Conservation (phyloP, 2,797 vertebrate genomes). For the Poecilia velifera region DNA sequence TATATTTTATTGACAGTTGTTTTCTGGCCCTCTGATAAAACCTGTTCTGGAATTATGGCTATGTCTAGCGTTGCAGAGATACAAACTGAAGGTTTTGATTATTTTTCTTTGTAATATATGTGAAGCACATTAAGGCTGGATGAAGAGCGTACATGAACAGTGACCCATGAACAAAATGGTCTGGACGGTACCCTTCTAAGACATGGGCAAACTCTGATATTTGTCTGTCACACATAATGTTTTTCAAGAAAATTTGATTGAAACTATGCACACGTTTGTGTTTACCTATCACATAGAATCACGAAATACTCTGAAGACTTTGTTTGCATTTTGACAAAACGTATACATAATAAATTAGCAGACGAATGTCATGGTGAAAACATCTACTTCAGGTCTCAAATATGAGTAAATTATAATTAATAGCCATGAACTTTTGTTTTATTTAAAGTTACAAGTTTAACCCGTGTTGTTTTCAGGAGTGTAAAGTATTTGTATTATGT, state of each 20-base stretch:
- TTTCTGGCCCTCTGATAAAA: neutral
- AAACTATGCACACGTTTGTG: neutral
- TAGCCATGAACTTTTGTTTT: neutral
- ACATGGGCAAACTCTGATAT: too few species aligned
- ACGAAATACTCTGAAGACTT: neutral
- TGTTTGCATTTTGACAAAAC: neutral
- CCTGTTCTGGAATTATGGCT: neutral
- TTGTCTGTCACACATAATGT: too few species aligned
- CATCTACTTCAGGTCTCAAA: neutral
- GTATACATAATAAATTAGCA: neutral
- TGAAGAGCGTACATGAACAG: neutral
- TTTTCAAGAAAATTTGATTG: too few species aligned
- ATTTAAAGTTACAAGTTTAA: neutral
- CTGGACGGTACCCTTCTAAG: too few species aligned
- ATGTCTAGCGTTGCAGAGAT: neutral
- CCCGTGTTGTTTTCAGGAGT: too few species aligned
- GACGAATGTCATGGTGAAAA: neutral
- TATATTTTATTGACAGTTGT: neutral
- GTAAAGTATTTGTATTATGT: neutral
- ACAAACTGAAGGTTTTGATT: neutral
- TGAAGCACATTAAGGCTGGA: neutral
- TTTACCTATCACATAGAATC: neutral
- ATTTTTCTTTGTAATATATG: neutral
- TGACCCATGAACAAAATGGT: neutral
- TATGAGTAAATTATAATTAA: neutral